These are phyloP conservation scores for Pipistrellus nathusii DNA, from an alignment of 2,797 vertebrate genomes.

Conservation along the genomic window DNA sequence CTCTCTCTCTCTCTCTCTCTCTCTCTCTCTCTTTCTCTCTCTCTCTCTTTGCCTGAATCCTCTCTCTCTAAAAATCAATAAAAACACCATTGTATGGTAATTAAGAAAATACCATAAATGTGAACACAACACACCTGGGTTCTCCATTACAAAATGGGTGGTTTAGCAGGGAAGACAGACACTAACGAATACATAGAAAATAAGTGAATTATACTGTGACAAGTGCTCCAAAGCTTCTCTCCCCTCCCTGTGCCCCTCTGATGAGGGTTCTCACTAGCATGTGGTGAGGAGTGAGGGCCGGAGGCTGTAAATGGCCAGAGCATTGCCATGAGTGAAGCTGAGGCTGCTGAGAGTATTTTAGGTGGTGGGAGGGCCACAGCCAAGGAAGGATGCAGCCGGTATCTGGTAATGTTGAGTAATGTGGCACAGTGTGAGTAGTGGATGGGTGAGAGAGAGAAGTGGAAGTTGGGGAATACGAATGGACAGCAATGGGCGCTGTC, in stretches of 20 bases:
- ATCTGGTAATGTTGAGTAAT: neutral
- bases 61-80: neutral
- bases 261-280: neutral
- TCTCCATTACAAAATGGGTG: neutral
- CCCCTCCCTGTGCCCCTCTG: no score
- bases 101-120: neutral
- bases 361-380: neutral
- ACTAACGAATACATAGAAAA: neutral
- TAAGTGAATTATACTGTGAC: neutral
- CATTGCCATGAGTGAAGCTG: neutral
- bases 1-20: neutral
- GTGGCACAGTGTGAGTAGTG: neutral
- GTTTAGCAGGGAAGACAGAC: neutral
- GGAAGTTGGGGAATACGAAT: neutral
- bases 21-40: neutral
- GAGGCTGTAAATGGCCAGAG: neutral
- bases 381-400: neutral
- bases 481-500: neutral
- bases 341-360: neutral
- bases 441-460: fast-evolving
- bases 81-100: neutral
- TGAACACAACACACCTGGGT: neutral
- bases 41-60: neutral
- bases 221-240: neutral
- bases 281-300: neutral